Percentiles rank a stretch among this genome's conserved stretches.
Evolutionary conservation across 1,140 invertebrate species (phyloP).

Genomic region (Luehdorfia chinensis): DNA sequence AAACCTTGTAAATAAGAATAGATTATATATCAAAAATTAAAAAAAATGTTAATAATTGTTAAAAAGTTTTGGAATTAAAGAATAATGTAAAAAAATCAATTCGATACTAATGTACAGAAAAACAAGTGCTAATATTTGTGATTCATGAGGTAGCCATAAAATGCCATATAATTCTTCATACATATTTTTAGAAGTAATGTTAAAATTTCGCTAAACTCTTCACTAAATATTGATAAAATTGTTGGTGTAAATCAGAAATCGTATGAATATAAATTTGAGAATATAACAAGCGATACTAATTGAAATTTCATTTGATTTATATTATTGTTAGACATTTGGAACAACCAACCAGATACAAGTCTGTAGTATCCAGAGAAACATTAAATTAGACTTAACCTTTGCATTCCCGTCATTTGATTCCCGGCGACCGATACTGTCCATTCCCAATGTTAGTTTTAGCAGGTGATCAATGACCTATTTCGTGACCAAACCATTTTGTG

Average conservation of each 20-base stretch:
- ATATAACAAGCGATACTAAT: conserved; percentile 5
- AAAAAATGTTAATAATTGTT: conserved; percentile 59
- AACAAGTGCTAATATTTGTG: conserved; percentile 60
- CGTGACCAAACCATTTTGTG: conserved; percentile 37
- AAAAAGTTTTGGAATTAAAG: conserved; percentile 51
- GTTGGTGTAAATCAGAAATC: neutral
- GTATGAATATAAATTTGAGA: conserved; percentile 9
- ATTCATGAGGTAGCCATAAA: conserved; percentile 73
- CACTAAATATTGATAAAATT: conserved; percentile 17
- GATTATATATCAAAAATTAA: conserved; percentile 57
- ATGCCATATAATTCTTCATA: conserved; percentile 63
- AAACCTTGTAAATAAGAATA: conserved; percentile 71
- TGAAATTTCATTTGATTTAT: neutral
- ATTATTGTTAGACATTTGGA: too few species aligned
- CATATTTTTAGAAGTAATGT: conserved; percentile 41
- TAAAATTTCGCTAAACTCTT: conserved; percentile 18
- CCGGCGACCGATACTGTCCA: conserved; percentile 44
- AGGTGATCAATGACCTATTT: conserved; percentile 32
- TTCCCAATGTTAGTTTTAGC: conserved; percentile 54
- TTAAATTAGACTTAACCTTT: conserved; percentile 25
- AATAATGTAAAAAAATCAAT: conserved; percentile 44
- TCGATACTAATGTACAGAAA: conserved; percentile 49
- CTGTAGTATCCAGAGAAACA: too few species aligned
- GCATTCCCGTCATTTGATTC: conserved; percentile 68
- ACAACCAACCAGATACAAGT: too few species aligned